These are phyloP conservation scores for Danaus plexippus DNA, from an alignment of 1,140 invertebrate genomes.

Conservation along the genomic window DNA sequence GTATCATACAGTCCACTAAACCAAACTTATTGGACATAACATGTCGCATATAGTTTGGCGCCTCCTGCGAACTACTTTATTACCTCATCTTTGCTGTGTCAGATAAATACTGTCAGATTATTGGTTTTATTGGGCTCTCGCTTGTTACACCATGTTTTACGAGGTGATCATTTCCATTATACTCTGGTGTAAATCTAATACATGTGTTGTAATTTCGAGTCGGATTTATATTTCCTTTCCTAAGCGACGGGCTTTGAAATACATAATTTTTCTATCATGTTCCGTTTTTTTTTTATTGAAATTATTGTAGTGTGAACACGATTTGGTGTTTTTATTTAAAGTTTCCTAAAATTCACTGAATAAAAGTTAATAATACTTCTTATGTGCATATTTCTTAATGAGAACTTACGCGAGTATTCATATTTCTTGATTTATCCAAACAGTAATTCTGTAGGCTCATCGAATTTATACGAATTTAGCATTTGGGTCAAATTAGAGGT, in stretches of 20 bases:
- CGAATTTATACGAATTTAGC: neutral
- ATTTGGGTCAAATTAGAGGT: neutral
- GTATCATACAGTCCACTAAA: too few species aligned
- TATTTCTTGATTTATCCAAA: too few species aligned
- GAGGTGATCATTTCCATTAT: neutral
- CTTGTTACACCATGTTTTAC: slow-evolving; percentile 2
- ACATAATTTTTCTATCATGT: too few species aligned
- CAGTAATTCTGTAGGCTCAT: neutral
- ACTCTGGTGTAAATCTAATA: slow-evolving; percentile 4
- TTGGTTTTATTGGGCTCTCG: slow-evolving; percentile 28
- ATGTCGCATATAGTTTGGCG: slow-evolving; percentile 13
- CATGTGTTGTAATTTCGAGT: slow-evolving; percentile 2
- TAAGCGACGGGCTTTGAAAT: too few species aligned
- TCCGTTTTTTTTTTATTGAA: too few species aligned
- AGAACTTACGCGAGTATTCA: too few species aligned
- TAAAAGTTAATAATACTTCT: too few species aligned
- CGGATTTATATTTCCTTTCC: too few species aligned
- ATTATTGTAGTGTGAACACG: too few species aligned
- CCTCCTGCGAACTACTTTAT: slow-evolving; percentile 23
- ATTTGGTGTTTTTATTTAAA: too few species aligned
- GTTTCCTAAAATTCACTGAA: too few species aligned
- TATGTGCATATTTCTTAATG: neutral
- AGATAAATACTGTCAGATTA: slow-evolving; percentile 27
- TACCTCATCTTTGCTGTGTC: slow-evolving; percentile 25
- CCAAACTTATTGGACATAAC: slow-evolving; percentile 7